phyloP scores from a whole-genome alignment of 2,113 vertebrate species.

The Ranitomeya imitator region DNA sequence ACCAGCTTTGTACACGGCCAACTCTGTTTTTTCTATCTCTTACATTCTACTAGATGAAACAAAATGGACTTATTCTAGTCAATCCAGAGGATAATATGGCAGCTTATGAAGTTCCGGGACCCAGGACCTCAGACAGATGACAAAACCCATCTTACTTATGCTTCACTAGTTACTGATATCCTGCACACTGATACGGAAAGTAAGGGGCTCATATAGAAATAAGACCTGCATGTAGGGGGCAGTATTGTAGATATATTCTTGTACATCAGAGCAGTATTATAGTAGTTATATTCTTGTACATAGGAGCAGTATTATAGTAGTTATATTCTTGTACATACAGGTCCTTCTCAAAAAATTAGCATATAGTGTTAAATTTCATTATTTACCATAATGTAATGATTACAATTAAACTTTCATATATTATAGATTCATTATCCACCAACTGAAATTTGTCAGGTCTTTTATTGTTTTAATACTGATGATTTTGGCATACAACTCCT shows the following conservation, averaged over 20 bases:
- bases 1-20: constrained; percentile 76
- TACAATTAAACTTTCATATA: too few species aligned
- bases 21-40: constrained; percentile 81
- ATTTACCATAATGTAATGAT: too few species aligned
- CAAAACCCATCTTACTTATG: constrained; percentile 93
- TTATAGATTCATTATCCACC: too few species aligned
- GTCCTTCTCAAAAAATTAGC: too few species aligned
- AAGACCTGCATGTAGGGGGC: not conserved
- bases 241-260: not conserved
- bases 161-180: constrained; percentile 84
- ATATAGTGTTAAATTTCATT: too few species aligned
- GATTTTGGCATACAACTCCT: too few species aligned
- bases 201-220: not conserved
- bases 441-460: too few species aligned
- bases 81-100: constrained; percentile 80
- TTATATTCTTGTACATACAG: not conserved
- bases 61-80: constrained; percentile 85
- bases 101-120: constrained; percentile 87
- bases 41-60: constrained; percentile 85
- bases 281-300: not conserved
- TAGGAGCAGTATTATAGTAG: not conserved
- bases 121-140: constrained; percentile 87
- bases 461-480: too few species aligned
- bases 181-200: constrained; percentile 68
- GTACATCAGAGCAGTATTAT: not conserved